A percentile compares a stretch with the other conserved stretches of the same genome.
phyloP scores from a whole-genome alignment of 2,113 vertebrate species.

The Rhagologus leucostigma region DNA sequence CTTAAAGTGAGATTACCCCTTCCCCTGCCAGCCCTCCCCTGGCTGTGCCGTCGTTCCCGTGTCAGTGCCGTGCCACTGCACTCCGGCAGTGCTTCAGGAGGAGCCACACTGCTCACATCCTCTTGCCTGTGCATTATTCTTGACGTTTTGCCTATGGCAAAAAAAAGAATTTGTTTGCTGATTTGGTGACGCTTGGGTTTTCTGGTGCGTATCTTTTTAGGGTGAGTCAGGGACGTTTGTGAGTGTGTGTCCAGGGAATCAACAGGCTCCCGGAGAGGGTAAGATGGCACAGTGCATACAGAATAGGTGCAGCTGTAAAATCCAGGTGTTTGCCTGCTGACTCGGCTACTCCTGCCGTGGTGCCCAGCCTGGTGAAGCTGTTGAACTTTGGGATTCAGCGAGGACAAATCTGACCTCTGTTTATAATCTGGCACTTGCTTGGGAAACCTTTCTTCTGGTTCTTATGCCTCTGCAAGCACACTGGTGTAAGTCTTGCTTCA shows the following conservation, averaged over 20 bases:
- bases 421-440: not conserved
- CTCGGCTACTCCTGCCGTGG: fast-evolving
- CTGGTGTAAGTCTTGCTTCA: not conserved
- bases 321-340: not conserved
- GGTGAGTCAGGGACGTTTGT: not conserved
- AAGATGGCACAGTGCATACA: not conserved
- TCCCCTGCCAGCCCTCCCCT: not conserved
- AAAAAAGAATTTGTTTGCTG: not conserved
- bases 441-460: not conserved
- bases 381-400: not conserved
- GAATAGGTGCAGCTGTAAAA: not conserved
- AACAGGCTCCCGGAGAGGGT: not conserved
- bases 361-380: not conserved
- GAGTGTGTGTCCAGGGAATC: not conserved
- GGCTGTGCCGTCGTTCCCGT: not conserved
- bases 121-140: fast-evolving
- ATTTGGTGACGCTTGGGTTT: not conserved
- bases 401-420: not conserved
- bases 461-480: not conserved
- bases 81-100: not conserved
- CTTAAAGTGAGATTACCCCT: fast-evolving
- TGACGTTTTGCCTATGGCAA: not conserved
- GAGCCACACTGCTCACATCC: not conserved
- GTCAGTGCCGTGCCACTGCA: fast-evolving
- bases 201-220: not conserved